phyloP scores from a whole-genome alignment of 2,113 vertebrate species.

The Amazona vittata region DNA sequence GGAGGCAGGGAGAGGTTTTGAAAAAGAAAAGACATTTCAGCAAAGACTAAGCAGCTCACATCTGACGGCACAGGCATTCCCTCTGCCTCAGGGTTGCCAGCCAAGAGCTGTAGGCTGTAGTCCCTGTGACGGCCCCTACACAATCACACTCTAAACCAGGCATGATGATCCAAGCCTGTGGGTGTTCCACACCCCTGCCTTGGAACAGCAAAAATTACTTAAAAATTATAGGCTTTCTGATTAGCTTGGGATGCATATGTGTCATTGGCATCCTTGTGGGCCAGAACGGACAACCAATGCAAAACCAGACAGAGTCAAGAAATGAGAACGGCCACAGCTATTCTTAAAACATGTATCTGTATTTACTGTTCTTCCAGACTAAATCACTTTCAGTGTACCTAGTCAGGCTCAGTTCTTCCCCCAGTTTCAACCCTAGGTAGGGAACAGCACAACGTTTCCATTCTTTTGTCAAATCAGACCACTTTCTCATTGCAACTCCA shows the following conservation, averaged over 20 bases:
- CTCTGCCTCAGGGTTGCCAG: not conserved
- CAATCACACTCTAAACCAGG: not conserved
- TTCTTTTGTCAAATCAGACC: not conserved
- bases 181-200: not conserved
- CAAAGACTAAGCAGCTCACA: not conserved
- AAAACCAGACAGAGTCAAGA: not conserved
- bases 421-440: not conserved
- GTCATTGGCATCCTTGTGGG: not conserved
- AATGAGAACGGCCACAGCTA: not conserved
- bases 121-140: not conserved
- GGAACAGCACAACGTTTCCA: not conserved
- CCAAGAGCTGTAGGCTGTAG: not conserved
- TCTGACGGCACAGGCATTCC: not conserved
- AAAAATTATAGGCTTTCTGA: not conserved
- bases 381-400: not conserved
- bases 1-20: not conserved
- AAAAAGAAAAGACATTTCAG: not conserved
- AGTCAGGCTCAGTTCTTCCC: not conserved
- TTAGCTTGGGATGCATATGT: not conserved
- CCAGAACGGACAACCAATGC: not conserved
- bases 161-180: not conserved
- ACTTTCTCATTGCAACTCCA: not conserved
- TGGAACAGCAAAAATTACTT: not conserved
- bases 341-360: rapidly evolving
- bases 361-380: not conserved